Evolutionary conservation across 2,797 vertebrate genomes (phyloP).

Genomic region (Intellagama lesueurii): DNA sequence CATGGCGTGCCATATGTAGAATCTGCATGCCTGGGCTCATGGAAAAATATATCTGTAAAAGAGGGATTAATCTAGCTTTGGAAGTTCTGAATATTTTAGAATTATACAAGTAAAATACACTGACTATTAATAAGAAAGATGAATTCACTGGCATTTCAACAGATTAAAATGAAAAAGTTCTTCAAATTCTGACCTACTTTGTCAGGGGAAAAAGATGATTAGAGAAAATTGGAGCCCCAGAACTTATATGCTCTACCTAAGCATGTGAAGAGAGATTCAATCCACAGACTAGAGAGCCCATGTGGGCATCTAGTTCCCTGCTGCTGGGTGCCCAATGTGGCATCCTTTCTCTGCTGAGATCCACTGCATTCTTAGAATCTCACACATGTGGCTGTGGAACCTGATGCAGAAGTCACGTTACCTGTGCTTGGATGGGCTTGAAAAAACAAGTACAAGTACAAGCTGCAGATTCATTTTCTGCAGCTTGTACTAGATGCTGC

Average conservation of each 20-base stretch:
- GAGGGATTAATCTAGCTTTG: slow-evolving; percentile 9
- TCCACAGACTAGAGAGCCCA: not conserved
- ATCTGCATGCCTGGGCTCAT: slow-evolving; percentile 25
- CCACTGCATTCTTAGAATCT: too few relatives aligned
- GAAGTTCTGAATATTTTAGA: not conserved
- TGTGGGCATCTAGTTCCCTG: not conserved
- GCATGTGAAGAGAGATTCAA: not conserved
- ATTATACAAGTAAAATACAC: not conserved
- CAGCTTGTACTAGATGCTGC: not conserved
- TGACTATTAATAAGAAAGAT: not conserved
- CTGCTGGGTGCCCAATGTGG: too few relatives aligned
- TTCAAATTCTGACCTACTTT: too few relatives aligned
- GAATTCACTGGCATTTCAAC: not conserved
- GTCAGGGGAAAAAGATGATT: too few relatives aligned
- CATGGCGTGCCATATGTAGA: slow-evolving; percentile 53
- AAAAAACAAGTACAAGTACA: not conserved
- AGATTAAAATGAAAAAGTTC: slow-evolving; percentile 16
- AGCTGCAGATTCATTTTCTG: not conserved
- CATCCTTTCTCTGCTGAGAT: not conserved
- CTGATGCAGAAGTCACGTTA: not conserved
- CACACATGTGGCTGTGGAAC: not conserved
- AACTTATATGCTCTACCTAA: not conserved
- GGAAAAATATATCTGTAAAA: slow-evolving; percentile 9
- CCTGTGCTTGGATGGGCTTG: not conserved
- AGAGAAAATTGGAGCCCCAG: not conserved